Base-by-base conservation (phyloP, 2,888 invertebrate species). In the Metallyticus violacea region DNA sequence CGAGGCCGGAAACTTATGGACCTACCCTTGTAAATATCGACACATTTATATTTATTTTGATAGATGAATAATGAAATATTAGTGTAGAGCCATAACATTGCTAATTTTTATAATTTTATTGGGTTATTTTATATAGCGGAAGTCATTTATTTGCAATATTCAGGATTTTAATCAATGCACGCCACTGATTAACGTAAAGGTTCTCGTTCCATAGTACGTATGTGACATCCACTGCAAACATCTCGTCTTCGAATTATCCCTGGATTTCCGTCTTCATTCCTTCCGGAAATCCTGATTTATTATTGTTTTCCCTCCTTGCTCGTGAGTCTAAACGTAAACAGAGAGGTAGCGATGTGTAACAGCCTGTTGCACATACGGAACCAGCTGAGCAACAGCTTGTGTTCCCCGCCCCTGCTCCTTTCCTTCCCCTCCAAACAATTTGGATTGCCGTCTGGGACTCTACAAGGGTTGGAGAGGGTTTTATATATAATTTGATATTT, bases 241-340 rank as follows among this genome's bases (percentile, higher is more conserved):
- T 79, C 27, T 15, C 29, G 30, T 81, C 81, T 81, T 77, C 25
- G 82, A 76, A 82, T 82, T 82, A 82, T 82, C 82, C 82, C 27
- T n/a, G 83, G 83, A 83, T 83, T 83, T 83, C 83, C 29, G 29
- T 77, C 83, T 83, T 83, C 83, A 83, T 77, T 83, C 83, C 77
- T 62, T 83, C 77, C 9, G n/a, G 40, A 83, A 83, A 83, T 83
- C 83, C 83, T 83, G 83, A 83, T 83, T 83, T 83, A 83, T 83
- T 83, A 83, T 77, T 83, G 76, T 83, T 77, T 83, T 77, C n/a
- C 9, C 15, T 82, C 15, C 40, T 76, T 27, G 27, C 62, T 76
- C 40, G 15, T 82, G 30, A 82, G 30, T 76, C 76, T 82, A 76
- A 82, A 29, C 82, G 79, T 82, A 82, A 82, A 82, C 82, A 77